phyloP scores from a whole-genome alignment of 2,888 invertebrate genomes.

The Clunio marinus region DNA sequence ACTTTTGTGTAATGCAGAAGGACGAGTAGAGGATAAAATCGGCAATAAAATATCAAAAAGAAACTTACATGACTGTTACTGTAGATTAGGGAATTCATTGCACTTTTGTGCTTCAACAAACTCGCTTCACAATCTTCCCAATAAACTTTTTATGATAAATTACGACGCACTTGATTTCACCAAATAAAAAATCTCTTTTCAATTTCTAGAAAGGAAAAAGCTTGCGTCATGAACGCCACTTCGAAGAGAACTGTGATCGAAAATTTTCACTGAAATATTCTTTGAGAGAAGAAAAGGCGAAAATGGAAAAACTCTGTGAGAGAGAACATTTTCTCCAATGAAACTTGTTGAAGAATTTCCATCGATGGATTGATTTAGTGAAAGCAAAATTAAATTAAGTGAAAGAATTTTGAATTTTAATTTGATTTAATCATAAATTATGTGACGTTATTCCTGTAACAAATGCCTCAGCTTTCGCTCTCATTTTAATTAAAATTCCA shows the following conservation, averaged over 20 bases:
- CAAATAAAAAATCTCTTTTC: not conserved
- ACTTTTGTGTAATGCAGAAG: not conserved
- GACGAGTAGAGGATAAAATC: not conserved
- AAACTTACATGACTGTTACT: not conserved
- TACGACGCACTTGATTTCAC: not conserved
- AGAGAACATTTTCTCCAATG: not conserved
- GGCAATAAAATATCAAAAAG: not conserved
- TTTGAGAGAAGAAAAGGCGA: not conserved
- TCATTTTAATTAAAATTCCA: too few relatives aligned
- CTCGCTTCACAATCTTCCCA: not conserved
- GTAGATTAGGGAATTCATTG: not conserved
- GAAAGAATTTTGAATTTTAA: too few relatives aligned
- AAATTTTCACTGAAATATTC: too few relatives aligned
- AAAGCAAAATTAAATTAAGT: too few relatives aligned
- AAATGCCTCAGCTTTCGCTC: too few relatives aligned
- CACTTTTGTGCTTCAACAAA: not conserved
- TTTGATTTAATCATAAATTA: too few relatives aligned
- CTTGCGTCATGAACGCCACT: not conserved
- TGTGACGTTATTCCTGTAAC: too few relatives aligned
- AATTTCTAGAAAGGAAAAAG: not conserved
- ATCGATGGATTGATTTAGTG: too few relatives aligned
- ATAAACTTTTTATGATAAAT: not conserved
- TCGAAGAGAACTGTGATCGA: not conserved
- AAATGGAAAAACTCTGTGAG: too few relatives aligned
- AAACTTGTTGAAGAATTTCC: slow-evolving; percentile 4